Evolutionary conservation across 1,140 invertebrate species (phyloP), one percentile per base, ranked within the genome.

Genomic region (Nasonia vitripennis): DNA sequence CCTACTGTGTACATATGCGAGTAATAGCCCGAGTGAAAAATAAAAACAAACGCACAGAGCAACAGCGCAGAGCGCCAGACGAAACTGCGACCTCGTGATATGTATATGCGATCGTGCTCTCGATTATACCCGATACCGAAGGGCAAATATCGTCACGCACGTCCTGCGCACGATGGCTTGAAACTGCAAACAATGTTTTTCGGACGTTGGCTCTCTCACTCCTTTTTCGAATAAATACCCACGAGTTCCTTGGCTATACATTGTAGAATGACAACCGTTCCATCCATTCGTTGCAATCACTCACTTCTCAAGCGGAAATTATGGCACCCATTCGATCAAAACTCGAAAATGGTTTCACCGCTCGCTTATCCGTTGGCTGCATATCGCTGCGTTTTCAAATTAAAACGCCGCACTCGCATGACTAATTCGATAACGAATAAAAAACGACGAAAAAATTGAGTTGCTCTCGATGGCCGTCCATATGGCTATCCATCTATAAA

Each of bases 161-260:
- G 34, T 37, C 5, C 3, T 37, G 55, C 55, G 14, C 10, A 62
- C 1, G 6, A 62, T n/a, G 4, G 6, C 6, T 62, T 62, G 23
- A 9, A 80, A 68, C 11, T 67, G 62, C 31, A 17, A 5, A n/a
- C 7, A 45, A 75, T 92, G 92, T 92, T 93, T 92, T 92, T 93
- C 91, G 91, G 92, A 92, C 90, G 86, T 92, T 93, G 89, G 87
- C 55, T 87, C 27, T 87, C 81, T 34, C 68, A 31, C 41, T 84
- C 71, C 68, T 70, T 75, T 84, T 62, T 37, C 48, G 11, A n/a
- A 17, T n/a, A n/a, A n/a, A 62, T n/a, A n/a, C 17, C 55, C 55
- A 20, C 5, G 1, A 37, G 17, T n/a, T 62, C 55, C 55, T 62
- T n/a, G 37, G 51, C 48, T 55, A 27, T 27, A 2, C 10, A 45